Conservation (phyloP, 2,888 invertebrate genomes). For the Diadromus collaris region DNA sequence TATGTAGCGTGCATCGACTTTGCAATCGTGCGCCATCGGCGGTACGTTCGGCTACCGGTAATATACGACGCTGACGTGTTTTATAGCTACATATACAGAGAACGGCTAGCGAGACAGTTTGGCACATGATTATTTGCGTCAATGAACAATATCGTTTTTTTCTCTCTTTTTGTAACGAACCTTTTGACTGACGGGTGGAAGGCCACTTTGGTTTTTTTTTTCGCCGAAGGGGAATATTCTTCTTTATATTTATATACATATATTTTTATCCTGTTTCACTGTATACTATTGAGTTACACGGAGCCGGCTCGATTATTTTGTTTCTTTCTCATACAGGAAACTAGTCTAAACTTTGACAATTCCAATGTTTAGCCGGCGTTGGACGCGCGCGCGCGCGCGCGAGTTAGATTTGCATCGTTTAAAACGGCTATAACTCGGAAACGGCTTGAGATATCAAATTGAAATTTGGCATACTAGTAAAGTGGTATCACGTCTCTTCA, state of each 20-base stretch:
- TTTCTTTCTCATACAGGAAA: too few relatives aligned
- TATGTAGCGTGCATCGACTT: conserved; percentile 28
- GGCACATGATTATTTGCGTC: conserved; percentile 46
- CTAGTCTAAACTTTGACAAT: too few relatives aligned
- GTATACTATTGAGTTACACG: too few relatives aligned
- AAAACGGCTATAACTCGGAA: too few relatives aligned
- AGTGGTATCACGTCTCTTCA: too few relatives aligned
- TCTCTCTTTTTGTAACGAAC: conserved; percentile 4
- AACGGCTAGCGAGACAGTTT: conserved; percentile 26
- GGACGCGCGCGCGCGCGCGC: too few relatives aligned
- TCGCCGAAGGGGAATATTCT: conserved; percentile 2
- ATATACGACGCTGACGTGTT: conserved; percentile 26
- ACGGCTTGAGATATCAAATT: too few relatives aligned
- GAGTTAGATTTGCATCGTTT: too few relatives aligned
- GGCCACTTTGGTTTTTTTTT: conserved; percentile 10
- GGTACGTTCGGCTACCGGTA: conserved; percentile 23
- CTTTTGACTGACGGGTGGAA: conserved; percentile 34
- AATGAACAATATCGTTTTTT: conserved; percentile 41
- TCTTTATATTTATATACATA: background rate
- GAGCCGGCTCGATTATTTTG: too few relatives aligned
- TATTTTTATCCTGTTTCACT: too few relatives aligned
- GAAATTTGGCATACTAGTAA: too few relatives aligned
- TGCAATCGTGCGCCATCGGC: conserved; percentile 22
- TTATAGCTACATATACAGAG: conserved; percentile 14
- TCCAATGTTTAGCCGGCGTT: too few relatives aligned